Base-by-base conservation (phyloP, 2,888 invertebrate species). In the Luffia ferchaultella region DNA sequence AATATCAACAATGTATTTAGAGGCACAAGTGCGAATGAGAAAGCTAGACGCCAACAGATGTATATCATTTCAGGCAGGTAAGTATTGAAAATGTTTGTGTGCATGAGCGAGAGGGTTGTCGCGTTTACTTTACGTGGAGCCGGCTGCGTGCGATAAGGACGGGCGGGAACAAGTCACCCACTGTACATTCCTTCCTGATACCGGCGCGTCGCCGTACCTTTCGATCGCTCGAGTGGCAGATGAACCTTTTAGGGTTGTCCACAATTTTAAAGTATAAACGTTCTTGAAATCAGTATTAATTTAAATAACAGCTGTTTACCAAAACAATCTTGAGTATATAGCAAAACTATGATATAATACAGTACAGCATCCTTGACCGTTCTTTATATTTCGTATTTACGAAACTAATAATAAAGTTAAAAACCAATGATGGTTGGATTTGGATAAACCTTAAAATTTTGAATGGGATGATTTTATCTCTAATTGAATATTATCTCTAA, bases 211-310 rank as follows among this genome's bases (percentile, higher is more conserved):
- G 65, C 74, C 76, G 79, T 83, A 82, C 83, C 83, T 82, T 83
- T 83, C 83, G 82, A 83, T 82, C 83, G 82, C 76, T 83, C 82
- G 80, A 83, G 82, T 83, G 82, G 82, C 82, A 80, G 83, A 82
- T 83, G 82, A 82, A 80, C 77, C 77, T 75, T 76, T 77, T 71
- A 83, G 83, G 83, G 83, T 63, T 79, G 75, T 68, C 78, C 73
- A 68, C 5, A 16, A 42, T 42, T 16, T 16, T 30, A 30, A 30
- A 30, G 30, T 30, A 12, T 30, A 12, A 30, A 30, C 12, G 30
- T 30, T 30, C 30, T 7, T 30, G 30, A 30, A 7, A 30, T 30
- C n/a, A n/a, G n/a, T n/a, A n/a, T n/a, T n/a, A n/a, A n/a, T n/a
- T n/a, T n/a, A n/a, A n/a, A n/a, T n/a, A n/a, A n/a, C n/a, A n/a